These are phyloP conservation scores for Semaprochilodus insignis DNA, from an alignment of 2,797 vertebrate species.

Conservation along the genomic window DNA sequence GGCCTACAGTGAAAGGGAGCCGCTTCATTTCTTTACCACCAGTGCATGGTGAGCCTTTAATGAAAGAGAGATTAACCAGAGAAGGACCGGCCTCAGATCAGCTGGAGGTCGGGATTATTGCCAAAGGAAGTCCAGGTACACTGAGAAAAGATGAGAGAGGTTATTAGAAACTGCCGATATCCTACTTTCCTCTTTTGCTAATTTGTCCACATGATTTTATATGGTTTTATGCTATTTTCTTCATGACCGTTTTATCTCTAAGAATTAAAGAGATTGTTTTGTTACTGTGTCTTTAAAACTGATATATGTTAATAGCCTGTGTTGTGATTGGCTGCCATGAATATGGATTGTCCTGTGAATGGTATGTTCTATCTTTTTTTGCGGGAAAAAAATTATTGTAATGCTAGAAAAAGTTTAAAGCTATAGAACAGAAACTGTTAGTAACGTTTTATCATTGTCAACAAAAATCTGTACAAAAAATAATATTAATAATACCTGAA, in stretches of 20 bases:
- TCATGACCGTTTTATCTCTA: too few species aligned
- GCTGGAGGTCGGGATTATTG: slow-evolving; percentile 28
- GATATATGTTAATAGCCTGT: neutral
- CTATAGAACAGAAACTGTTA: too few species aligned
- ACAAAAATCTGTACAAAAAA: too few species aligned
- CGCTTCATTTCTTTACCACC: slow-evolving; percentile 74
- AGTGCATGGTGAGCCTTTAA: slow-evolving; percentile 74
- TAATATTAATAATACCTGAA: too few species aligned
- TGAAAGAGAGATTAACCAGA: slow-evolving; percentile 75
- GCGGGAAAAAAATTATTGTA: too few species aligned
- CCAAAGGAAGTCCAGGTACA: neutral
- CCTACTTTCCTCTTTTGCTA: neutral
- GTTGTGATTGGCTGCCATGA: neutral
- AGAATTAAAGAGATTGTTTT: too few species aligned
- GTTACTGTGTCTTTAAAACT: neutral
- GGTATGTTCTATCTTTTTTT: too few species aligned
- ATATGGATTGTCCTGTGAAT: too few species aligned
- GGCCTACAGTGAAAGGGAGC: slow-evolving; percentile 74
- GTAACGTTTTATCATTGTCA: too few species aligned
- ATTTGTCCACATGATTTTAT: too few species aligned
- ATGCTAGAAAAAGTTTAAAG: too few species aligned
- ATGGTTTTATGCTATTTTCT: too few species aligned
- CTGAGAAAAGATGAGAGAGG: neutral
- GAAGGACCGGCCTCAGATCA: slow-evolving; percentile 6
- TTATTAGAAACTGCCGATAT: neutral